These are phyloP conservation scores for Tokudaia muenninki DNA, from an alignment of 2,797 vertebrate genomes.

Conservation along the genomic window DNA sequence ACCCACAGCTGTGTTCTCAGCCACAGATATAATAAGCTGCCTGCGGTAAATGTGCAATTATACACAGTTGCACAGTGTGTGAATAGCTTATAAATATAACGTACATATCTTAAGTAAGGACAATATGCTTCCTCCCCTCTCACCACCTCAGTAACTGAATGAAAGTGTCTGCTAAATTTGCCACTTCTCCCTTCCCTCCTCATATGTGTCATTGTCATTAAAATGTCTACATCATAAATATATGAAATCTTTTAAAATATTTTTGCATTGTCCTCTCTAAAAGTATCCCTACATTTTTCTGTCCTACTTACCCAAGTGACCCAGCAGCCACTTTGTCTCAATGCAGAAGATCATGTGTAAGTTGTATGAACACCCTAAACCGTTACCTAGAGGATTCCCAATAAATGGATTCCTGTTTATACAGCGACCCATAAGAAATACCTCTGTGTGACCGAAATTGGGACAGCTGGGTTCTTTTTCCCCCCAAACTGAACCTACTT, in stretches of 20 bases:
- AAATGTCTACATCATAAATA: slow-evolving; percentile 26
- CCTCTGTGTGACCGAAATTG: not conserved
- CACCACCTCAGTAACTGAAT: not conserved
- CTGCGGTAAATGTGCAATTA: not conserved
- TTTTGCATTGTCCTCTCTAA: not conserved
- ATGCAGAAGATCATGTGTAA: slow-evolving; percentile 40
- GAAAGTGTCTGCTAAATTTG: not conserved
- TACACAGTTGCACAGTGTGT: not conserved
- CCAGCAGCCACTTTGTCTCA: slow-evolving; percentile 38
- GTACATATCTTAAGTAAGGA: not conserved
- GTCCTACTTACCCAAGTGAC: not conserved
- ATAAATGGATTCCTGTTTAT: slow-evolving; percentile 23
- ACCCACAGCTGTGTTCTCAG: not conserved
- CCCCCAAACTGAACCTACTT: not conserved
- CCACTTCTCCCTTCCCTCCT: not conserved
- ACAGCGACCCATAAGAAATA: not conserved
- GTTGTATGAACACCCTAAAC: not conserved
- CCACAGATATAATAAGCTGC: not conserved
- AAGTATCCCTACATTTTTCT: not conserved
- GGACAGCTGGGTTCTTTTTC: not conserved
- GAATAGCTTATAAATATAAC: not conserved
- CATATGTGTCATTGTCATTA: not conserved
- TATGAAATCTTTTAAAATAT: slow-evolving; percentile 19
- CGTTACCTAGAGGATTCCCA: slow-evolving; percentile 49
- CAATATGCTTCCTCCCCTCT: not conserved